Conservation (phyloP, 2,797 vertebrate genomes). For the Eulemur coronatus region DNA sequence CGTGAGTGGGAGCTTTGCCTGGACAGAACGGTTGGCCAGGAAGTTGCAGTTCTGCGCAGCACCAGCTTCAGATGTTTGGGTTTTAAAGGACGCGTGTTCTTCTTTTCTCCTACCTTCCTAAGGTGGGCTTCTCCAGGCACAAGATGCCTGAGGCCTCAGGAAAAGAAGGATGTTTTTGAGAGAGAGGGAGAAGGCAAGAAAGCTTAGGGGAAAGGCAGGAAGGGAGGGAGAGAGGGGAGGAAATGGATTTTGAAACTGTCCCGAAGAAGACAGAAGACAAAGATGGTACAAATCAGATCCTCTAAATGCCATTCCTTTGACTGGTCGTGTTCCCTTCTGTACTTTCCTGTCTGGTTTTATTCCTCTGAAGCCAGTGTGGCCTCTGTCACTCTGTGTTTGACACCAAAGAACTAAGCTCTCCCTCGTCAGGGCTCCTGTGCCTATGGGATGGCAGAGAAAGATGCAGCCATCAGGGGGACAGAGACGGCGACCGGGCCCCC, state of each 20-base stretch:
- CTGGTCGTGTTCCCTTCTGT: neutral
- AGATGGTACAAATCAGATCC: neutral
- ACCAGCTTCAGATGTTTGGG: neutral
- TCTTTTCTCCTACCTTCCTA: neutral
- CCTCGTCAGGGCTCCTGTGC: neutral
- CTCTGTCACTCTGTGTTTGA: neutral
- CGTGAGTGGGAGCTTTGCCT: conserved; percentile 29
- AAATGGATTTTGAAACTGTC: neutral
- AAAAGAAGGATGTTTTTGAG: neutral
- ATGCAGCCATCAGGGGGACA: neutral
- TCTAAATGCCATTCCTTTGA: neutral
- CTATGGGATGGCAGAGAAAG: neutral
- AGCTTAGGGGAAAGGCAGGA: neutral
- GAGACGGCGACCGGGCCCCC: neutral
- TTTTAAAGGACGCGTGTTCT: neutral
- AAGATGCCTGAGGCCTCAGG: neutral
- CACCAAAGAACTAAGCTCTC: neutral
- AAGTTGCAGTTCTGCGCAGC: neutral
- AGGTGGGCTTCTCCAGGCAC: neutral
- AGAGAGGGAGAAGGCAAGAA: neutral
- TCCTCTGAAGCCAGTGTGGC: neutral
- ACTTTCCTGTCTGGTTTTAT: no score
- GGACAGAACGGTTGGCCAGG: neutral
- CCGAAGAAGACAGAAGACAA: neutral
- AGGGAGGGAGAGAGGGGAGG: neutral